These are phyloP conservation scores for Polia nebulosa DNA, from an alignment of 2,888 invertebrate species.

Conservation along the genomic window DNA sequence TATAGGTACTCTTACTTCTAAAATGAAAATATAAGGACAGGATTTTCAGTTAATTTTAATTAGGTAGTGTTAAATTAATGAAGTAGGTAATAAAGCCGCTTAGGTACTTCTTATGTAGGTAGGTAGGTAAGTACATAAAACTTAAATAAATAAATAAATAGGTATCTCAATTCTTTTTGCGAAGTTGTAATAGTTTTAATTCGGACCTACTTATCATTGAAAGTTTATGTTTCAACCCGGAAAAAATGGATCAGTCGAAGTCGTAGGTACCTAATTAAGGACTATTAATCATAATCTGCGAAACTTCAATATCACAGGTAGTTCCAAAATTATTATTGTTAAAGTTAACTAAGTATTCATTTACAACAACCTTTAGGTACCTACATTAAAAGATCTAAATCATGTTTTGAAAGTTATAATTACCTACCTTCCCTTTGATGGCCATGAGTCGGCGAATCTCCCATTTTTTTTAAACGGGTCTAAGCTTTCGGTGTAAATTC, in stretches of 20 bases:
- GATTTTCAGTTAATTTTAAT: too few species aligned
- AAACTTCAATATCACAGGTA: constrained; percentile 48
- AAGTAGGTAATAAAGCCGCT: too few species aligned
- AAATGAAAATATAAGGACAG: too few species aligned
- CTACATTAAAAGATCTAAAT: constrained; percentile 54
- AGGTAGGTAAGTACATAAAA: too few species aligned
- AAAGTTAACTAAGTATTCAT: constrained; percentile 15
- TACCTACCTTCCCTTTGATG: constrained; percentile 68
- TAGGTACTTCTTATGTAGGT: too few species aligned
- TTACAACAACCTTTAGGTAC: constrained; percentile 30
- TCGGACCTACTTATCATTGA: background rate
- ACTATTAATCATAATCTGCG: constrained; percentile 45
- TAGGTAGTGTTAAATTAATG: too few species aligned
- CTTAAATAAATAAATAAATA: too few species aligned
- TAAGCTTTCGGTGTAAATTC: constrained; percentile 67
- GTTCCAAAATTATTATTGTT: constrained; percentile 34
- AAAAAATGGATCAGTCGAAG: constrained; percentile 6
- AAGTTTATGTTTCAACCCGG: background rate
- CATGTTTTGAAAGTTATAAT: constrained; percentile 69
- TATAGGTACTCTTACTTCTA: too few species aligned
- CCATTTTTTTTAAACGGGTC: constrained; percentile 57
- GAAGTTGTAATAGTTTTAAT: background rate
- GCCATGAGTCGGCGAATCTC: constrained; percentile 70
- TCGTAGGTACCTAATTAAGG: constrained; percentile 27
- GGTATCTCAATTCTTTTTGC: too few species aligned